Evolutionary conservation across 2,113 vertebrate genomes (phyloP).

Genomic region (Prolemur simus): DNA sequence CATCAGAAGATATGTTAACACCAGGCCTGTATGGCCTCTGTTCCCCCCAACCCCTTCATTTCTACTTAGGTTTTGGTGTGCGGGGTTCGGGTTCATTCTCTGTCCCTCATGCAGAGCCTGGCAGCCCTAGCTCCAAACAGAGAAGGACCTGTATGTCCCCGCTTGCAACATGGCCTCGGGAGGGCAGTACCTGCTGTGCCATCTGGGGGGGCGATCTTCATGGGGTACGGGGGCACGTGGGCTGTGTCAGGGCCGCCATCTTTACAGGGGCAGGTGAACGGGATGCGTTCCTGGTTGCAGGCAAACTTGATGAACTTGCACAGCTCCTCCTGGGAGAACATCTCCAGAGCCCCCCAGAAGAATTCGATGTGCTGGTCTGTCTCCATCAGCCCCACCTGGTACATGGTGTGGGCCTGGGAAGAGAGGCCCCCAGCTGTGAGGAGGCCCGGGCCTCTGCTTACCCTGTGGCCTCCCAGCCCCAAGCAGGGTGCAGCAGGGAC

Average conservation of each 20-base stretch:
- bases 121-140: background rate
- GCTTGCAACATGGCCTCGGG: background rate
- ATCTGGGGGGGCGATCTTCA: constrained; percentile 98
- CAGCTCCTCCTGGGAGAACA: constrained; percentile 98
- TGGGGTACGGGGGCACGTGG: constrained; percentile 97
- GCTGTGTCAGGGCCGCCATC: constrained; percentile 96
- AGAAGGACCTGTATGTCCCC: background rate
- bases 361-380: constrained; percentile 98
- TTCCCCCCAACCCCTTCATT: accelerated
- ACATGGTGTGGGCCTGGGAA: constrained; percentile 97
- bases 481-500: background rate
- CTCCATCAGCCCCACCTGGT: constrained; percentile 99
- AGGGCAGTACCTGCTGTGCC: constrained; percentile 90
- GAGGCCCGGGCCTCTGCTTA: background rate
- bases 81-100: background rate
- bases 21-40: background rate
- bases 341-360: constrained; percentile 97
- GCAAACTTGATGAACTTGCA: constrained; percentile 99
- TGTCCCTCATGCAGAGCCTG: background rate
- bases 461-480: background rate
- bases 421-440: background rate
- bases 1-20: background rate
- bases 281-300: constrained; percentile 98
- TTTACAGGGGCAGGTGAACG: constrained; percentile 98
- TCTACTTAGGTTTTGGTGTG: background rate